phyloP scores from a whole-genome alignment of 1,140 invertebrate genomes.

The Condylostylus longicornis region DNA sequence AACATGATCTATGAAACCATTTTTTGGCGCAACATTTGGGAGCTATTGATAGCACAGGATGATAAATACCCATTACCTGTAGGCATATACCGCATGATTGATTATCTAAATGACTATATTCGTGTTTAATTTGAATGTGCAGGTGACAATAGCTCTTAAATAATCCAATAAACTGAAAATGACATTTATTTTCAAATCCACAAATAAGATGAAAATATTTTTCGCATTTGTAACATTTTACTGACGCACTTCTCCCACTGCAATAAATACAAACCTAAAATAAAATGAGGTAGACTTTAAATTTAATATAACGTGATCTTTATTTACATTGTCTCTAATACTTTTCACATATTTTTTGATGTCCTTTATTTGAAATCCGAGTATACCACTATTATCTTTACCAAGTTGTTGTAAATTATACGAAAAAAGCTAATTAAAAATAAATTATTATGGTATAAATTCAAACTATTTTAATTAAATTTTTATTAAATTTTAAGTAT shows the following conservation, averaged over 20 bases:
- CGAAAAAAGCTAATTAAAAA: slow-evolving; percentile 14
- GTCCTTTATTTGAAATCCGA: slow-evolving; percentile 19
- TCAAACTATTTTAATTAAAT: neutral
- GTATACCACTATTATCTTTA: slow-evolving; percentile 16
- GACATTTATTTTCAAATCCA: slow-evolving; percentile 6
- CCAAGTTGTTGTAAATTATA: slow-evolving; percentile 18
- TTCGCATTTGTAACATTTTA: slow-evolving; percentile 14
- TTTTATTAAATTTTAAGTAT: neutral
- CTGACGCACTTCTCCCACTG: slow-evolving; percentile 7
- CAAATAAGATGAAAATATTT: slow-evolving; percentile 15
- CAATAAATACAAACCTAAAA: slow-evolving; percentile 9
- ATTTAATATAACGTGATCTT: neutral
- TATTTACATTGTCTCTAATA: slow-evolving; percentile 10
- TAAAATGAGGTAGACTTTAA: neutral
- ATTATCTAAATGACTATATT: slow-evolving; percentile 7
- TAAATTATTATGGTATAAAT: neutral
- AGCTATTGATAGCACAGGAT: slow-evolving; percentile 6
- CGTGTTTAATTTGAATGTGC: slow-evolving; percentile 9
- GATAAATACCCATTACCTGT: slow-evolving; percentile 1
- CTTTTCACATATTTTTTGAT: slow-evolving; percentile 13
- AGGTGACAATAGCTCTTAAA: slow-evolving; percentile 13
- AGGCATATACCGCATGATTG: slow-evolving; percentile 15
- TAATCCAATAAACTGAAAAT: slow-evolving; percentile 9
- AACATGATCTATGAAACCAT: slow-evolving; percentile 15
- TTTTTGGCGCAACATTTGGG: slow-evolving; percentile 19